These are phyloP conservation scores for Dendrocincla fuliginosa DNA, from an alignment of 2,797 vertebrate genomes.

Conservation along the genomic window DNA sequence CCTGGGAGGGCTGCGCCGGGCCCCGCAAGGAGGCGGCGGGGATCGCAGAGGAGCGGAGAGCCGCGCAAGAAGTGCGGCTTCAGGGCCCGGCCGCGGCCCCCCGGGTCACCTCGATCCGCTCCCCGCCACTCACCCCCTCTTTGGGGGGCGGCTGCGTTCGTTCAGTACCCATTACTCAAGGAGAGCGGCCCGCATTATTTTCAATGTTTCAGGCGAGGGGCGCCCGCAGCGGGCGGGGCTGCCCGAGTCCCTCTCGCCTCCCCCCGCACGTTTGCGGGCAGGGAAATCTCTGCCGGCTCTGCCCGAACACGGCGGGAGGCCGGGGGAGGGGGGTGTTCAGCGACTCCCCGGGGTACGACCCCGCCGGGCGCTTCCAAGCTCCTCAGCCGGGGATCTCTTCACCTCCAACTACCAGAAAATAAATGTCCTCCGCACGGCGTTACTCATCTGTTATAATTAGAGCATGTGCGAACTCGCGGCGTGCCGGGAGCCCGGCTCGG, in stretches of 20 bases:
- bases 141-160: not conserved
- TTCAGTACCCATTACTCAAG: not conserved
- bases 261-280: not conserved
- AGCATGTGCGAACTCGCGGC: slow-evolving; percentile 19
- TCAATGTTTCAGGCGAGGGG: not conserved
- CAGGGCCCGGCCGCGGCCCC: not conserved
- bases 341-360: not conserved
- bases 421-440: not conserved
- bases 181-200: not conserved
- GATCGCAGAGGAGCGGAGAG: not conserved
- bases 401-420: not conserved
- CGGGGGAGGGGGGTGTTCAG: not conserved
- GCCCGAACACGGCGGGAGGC: not conserved
- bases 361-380: not conserved
- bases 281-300: not conserved
- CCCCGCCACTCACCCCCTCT: not conserved
- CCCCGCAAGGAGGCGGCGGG: not conserved
- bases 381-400: not conserved
- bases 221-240: not conserved
- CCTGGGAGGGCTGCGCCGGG: not conserved
- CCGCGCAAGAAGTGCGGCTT: not conserved
- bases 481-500: not conserved
- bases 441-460: slow-evolving; percentile 39
- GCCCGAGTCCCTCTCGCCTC: not conserved
- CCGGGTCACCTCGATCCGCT: not conserved